Evolutionary conservation across 2,888 invertebrate species (phyloP), one percentile per base, ranked within the genome.

Genomic region (Galerucella pusilla): DNA sequence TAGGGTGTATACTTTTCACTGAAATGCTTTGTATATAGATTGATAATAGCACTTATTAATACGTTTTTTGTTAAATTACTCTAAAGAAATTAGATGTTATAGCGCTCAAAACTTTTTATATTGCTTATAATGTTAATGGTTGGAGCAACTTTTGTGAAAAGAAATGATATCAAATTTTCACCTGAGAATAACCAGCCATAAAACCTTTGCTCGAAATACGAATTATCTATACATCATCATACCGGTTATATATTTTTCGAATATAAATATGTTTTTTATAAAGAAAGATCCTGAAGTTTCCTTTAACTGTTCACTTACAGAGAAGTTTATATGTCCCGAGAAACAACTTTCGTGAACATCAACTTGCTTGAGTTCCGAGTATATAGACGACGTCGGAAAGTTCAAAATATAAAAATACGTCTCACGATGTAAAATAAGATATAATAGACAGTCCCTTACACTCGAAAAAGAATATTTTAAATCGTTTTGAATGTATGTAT

Each of bases 251-350:
- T 12, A 49, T 49, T 49, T 49, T 49, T 14, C 10, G 7, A 49
- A 7, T 54, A 54, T n/a, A 54, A 54, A 54, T 54, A 54, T 16
- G n/a, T 54, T 7, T 54, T 7, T 5, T 54, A n/a, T 54, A 7
- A 54, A 54, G 14, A 54, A 54, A 7, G 7, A 54, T 49, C 14
- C 54, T n/a, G 7, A 54, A 54, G 14, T 54, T 54, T 54, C 54
- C 14, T 54, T 54, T 16, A 54, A 54, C n/a, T n/a, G 54, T 54
- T 54, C n/a, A 54, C n/a, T 54, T 16, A 54, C 16, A 54, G 7
- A n/a, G n/a, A 54, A 54, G 54, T 54, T 54, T 54, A 54, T 54
- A 54, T 54, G 14, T 54, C 54, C 54, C 54, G 54, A 54, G n/a
- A 54, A 54, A 54, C 54, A 54, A 54, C 54, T 54, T 54, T 54